Percentiles rank a stretch among this genome's conserved stretches.
Evolutionary conservation across 2,797 vertebrate species (phyloP).

Genomic region (Triplophysa bombifrons): DNA sequence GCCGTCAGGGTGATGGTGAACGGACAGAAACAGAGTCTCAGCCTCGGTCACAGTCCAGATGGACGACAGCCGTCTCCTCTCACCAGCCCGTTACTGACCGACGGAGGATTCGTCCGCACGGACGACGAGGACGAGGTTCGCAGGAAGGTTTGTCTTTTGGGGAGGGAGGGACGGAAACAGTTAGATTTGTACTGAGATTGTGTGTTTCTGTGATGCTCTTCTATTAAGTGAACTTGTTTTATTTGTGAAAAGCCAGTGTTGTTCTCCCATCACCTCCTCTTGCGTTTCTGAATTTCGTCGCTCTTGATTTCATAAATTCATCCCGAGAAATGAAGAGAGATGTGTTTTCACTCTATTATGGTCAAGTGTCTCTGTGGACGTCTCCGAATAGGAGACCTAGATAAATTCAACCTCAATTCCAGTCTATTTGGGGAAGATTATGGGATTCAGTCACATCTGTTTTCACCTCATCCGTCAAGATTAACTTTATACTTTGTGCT

Average conservation of each 20-base stretch:
- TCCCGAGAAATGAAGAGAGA: conserved; percentile 2
- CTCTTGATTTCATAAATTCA: neutral
- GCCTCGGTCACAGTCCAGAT: conserved; percentile 46
- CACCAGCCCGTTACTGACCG: conserved; percentile 90
- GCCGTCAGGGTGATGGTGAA: conserved; percentile 84
- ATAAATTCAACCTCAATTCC: conserved; percentile 64
- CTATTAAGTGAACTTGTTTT: no score
- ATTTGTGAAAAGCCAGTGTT: no score
- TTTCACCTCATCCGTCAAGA: neutral
- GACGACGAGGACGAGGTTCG: conserved; percentile 94
- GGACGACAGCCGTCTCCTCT: conserved; percentile 85
- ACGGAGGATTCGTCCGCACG: conserved; percentile 83
- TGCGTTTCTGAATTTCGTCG: no score
- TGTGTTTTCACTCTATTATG: conserved; percentile 17
- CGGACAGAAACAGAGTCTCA: conserved; percentile 61
- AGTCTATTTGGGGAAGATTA: conserved; percentile 47
- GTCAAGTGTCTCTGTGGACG: conserved; percentile 32
- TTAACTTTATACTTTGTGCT: no score
- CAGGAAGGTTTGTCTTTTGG: conserved; percentile 82
- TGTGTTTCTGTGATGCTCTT: no score
- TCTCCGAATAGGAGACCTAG: conserved; percentile 64
- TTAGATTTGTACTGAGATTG: no score
- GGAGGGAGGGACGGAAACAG: neutral
- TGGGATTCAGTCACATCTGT: conserved; percentile 23
- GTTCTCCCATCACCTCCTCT: no score